Conservation (phyloP, 2,113 vertebrate species). For the Atrichornis clamosus region DNA sequence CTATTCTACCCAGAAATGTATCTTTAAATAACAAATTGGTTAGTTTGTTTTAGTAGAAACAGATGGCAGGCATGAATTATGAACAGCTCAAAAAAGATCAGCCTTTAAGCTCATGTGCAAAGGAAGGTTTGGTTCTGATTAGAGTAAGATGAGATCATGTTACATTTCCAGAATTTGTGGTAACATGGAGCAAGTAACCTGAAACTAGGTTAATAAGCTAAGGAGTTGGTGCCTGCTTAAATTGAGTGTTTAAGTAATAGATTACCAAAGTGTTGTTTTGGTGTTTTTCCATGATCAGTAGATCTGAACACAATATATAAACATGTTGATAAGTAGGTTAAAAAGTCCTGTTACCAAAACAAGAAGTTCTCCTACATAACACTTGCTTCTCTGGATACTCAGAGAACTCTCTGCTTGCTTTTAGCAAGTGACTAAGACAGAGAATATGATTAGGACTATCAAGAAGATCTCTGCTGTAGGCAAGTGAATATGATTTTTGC, state of each 20-base stretch:
- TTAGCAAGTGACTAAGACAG: not conserved
- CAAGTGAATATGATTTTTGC: not conserved
- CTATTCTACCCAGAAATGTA: not conserved
- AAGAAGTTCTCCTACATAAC: not conserved
- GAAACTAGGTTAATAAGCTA: not conserved
- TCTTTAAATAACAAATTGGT: not conserved
- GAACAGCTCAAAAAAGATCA: slow-evolving; percentile 24
- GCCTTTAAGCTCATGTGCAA: not conserved
- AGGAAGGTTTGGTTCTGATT: not conserved
- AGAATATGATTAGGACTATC: not conserved
- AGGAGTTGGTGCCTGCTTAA: not conserved
- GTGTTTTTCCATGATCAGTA: not conserved
- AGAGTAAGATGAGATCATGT: not conserved
- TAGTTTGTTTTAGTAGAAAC: not conserved
- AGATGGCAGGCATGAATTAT: slow-evolving; percentile 28
- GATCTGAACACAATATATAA: not conserved
- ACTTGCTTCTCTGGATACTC: not conserved
- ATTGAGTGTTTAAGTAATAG: not conserved
- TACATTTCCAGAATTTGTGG: not conserved
- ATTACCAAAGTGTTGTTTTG: not conserved
- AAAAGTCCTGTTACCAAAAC: not conserved
- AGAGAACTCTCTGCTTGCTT: not conserved
- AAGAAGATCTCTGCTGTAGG: not conserved
- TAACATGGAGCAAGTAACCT: not conserved
- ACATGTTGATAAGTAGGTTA: not conserved